Evolutionary conservation across 2,888 invertebrate species (phyloP), one percentile per base, ranked within the genome.

Genomic region (Nymphalis polychloros): DNA sequence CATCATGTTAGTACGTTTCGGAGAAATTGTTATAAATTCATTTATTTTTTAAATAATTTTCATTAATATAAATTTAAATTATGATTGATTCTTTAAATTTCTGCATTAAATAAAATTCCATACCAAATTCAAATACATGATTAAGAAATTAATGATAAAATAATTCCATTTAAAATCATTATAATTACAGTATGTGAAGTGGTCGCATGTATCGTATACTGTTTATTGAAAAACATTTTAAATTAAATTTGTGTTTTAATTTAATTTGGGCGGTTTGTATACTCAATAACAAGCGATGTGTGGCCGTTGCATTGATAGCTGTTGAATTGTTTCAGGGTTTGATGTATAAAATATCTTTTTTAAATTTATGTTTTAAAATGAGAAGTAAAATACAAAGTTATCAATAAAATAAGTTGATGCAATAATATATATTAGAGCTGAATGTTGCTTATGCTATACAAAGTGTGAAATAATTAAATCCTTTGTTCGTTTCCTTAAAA

Each of bases 211-310:
- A 61, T 61, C 53, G 60, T 23, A 55, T 31, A 53, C 23, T 65
- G 65, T 60, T 60, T 67, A 62, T 47, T 67, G 61, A 61, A 64
- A 67, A 64, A 67, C 63, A n/a, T 57, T 67, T 64, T 50, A 62
- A 62, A 59, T 67, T 57, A 46, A 67, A 63, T 63, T 67, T 67
- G 57, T 67, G 50, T 63, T 46, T 60, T 63, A 67, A 67, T 67
- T 67, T 63, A 59, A 67, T 67, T 67, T 57, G 19, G 27, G 63
- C 13, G 67, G 67, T 67, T 63, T 67, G 59, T 48, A 35, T 67
- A 57, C 63, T 49, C 67, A 67, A 67, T 63, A 62, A 63, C 47
- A 60, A 19, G 20, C 53, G 48, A 49, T 8, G 46, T 49, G 67
- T 23, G 67, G 67, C 23, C 20, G 13, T 20, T 16, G 23, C 17